These are phyloP conservation scores for Nesoenas mayeri DNA, from an alignment of 2,113 vertebrate genomes.

Conservation along the genomic window DNA sequence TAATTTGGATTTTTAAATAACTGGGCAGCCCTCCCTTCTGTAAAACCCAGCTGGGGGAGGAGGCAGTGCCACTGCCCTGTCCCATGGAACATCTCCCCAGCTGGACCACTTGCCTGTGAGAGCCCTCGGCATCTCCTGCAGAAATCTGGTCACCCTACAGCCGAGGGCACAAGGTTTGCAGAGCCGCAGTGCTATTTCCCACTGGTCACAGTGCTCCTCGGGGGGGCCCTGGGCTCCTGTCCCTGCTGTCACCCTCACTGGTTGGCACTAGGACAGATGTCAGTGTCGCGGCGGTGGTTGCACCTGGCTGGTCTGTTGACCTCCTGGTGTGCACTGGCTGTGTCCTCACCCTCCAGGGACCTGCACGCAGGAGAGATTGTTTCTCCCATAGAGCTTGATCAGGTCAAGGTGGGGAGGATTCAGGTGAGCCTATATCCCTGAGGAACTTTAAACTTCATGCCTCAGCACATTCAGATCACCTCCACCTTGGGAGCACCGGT, in stretches of 20 bases:
- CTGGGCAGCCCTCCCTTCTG: neutral
- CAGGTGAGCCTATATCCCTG: neutral
- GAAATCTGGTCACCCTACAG: neutral
- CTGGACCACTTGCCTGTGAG: neutral
- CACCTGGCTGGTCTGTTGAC: neutral
- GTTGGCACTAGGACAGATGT: neutral
- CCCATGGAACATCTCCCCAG: neutral
- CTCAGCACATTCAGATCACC: neutral
- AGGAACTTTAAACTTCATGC: neutral
- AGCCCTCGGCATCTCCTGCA: neutral
- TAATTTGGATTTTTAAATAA: neutral
- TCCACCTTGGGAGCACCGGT: neutral
- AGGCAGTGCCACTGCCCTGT: neutral
- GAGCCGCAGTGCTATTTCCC: fast-evolving
- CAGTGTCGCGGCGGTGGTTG: neutral
- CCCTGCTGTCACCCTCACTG: neutral
- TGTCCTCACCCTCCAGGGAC: neutral
- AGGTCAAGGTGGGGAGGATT: neutral
- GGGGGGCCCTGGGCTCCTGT: neutral
- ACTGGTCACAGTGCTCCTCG: neutral
- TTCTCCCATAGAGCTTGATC: neutral
- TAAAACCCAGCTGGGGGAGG: neutral
- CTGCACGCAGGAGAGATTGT: neutral
- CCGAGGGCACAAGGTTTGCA: neutral
- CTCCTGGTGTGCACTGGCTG: fast-evolving